phyloP scores from a whole-genome alignment of 2,797 vertebrate genomes.

The Neosilurus hyrtlii region DNA sequence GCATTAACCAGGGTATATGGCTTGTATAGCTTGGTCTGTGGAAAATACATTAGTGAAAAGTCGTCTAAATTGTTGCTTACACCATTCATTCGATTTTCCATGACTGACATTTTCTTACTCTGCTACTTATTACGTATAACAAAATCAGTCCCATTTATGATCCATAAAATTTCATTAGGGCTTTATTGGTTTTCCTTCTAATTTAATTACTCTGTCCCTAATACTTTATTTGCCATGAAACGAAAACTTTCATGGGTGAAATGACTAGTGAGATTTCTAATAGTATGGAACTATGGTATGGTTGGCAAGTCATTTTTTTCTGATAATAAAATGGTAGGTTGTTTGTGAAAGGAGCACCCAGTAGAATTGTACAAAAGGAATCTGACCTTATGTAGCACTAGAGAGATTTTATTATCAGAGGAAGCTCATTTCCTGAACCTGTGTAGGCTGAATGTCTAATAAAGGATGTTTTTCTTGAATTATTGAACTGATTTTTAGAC shows the following conservation, averaged over 20 bases:
- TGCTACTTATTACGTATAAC: slow-evolving; percentile 10
- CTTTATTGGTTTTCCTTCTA: slow-evolving; percentile 30
- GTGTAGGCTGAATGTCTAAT: slow-evolving; percentile 1
- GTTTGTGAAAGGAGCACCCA: background rate
- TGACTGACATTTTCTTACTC: slow-evolving; percentile 33
- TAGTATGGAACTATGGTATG: slow-evolving; percentile 1
- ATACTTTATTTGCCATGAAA: slow-evolving; percentile 15
- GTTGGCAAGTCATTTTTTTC: background rate
- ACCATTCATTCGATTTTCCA: background rate
- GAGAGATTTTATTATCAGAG: slow-evolving; percentile 28
- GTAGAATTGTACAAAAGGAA: background rate
- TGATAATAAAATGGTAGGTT: background rate
- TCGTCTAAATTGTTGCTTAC: background rate
- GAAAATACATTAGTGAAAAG: background rate
- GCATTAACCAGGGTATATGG: slow-evolving; percentile 6
- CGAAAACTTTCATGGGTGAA: slow-evolving; percentile 26
- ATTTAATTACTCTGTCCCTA: slow-evolving; percentile 17
- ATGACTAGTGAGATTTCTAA: slow-evolving; percentile 1
- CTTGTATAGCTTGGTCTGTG: background rate
- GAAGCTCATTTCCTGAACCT: slow-evolving; percentile 6
- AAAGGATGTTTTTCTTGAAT: background rate
- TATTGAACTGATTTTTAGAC: background rate
- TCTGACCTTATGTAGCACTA: slow-evolving; percentile 2
- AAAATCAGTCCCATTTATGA: slow-evolving; percentile 23
- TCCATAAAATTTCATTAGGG: slow-evolving; percentile 35